Conservation (phyloP, 2,797 vertebrate species). For the Odontamblyopus lacepedii region DNA sequence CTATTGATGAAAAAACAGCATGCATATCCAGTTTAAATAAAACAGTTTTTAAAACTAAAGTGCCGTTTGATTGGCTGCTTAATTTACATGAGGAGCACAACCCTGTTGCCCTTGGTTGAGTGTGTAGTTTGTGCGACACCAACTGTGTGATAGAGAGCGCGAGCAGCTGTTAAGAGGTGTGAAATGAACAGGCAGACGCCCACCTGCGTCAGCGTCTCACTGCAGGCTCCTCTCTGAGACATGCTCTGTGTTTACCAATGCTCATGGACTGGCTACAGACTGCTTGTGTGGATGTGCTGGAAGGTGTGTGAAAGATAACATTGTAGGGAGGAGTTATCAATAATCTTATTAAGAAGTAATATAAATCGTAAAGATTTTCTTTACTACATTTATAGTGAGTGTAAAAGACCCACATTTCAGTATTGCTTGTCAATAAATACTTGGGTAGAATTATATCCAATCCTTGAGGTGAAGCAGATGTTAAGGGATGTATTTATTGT, state of each 20-base stretch:
- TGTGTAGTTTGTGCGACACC: constrained; percentile 10
- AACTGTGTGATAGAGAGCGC: constrained; percentile 8
- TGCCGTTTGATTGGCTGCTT: constrained; percentile 49
- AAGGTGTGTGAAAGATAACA: constrained; percentile 1
- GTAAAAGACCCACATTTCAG: too few species aligned
- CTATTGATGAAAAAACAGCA: neutral
- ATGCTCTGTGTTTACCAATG: constrained; percentile 14
- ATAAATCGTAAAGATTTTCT: neutral
- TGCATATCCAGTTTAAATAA: neutral
- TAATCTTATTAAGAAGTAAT: neutral
- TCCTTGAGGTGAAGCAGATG: too few species aligned
- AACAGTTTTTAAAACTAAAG: neutral
- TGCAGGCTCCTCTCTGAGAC: constrained; percentile 7
- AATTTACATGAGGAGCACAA: constrained; percentile 35
- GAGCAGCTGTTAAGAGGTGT: constrained; percentile 57
- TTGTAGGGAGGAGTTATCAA: neutral
- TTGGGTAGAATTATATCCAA: too few species aligned
- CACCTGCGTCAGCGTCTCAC: constrained; percentile 56
- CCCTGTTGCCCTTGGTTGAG: constrained; percentile 39
- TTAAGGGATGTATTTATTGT: too few species aligned
- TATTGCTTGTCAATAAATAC: too few species aligned
- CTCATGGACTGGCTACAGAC: constrained; percentile 10
- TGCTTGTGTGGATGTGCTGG: neutral
- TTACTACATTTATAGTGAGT: too few species aligned
- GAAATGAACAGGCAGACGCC: constrained; percentile 62